These are phyloP conservation scores for Xiphophorus birchmanni DNA, from an alignment of 2,797 vertebrate genomes.

Conservation along the genomic window DNA sequence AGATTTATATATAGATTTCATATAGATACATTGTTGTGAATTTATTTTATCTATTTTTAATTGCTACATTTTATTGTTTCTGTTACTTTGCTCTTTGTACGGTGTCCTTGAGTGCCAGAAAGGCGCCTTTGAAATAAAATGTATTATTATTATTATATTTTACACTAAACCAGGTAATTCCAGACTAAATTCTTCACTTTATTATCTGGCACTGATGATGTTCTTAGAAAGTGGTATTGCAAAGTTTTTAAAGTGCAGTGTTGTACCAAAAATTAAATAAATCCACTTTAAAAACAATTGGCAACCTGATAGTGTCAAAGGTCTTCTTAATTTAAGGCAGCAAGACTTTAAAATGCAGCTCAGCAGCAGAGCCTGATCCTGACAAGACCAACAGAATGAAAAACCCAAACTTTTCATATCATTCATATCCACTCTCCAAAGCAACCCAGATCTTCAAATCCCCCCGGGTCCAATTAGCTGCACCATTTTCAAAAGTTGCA, in stretches of 20 bases:
- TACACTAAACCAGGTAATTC: background rate
- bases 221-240: background rate
- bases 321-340: background rate
- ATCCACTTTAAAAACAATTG: background rate
- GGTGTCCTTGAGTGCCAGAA: too few relatives aligned
- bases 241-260: background rate
- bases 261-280: background rate
- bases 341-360: background rate
- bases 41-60: too few relatives aligned
- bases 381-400: background rate
- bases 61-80: too few relatives aligned
- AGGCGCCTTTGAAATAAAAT: too few relatives aligned
- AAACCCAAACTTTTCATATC: background rate
- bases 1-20: too few relatives aligned
- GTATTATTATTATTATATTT: too few relatives aligned
- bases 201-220: background rate
- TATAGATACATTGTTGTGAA: too few relatives aligned
- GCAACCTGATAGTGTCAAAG: background rate
- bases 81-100: too few relatives aligned
- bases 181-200: background rate
- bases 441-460: background rate
- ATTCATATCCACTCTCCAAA: background rate
- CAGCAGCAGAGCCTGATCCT: background rate
- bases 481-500: constrained; percentile 4
- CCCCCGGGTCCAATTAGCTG: background rate